These are phyloP conservation scores for Danio tinwini DNA, from an alignment of 2,797 vertebrate genomes.

Conservation along the genomic window DNA sequence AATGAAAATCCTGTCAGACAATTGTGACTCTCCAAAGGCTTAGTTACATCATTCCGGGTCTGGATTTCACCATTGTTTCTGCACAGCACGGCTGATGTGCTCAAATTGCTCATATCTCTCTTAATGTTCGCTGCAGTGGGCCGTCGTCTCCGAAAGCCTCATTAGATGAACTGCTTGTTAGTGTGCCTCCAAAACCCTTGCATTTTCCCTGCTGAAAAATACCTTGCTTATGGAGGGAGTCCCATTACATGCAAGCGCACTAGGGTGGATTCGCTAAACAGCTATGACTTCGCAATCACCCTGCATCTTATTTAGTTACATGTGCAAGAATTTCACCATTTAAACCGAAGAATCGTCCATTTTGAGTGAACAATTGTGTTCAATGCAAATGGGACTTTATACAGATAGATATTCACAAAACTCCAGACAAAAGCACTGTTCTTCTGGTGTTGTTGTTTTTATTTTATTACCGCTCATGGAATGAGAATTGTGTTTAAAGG, in stretches of 20 bases:
- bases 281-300: neutral
- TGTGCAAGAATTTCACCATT: neutral
- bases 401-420: conserved; percentile 5
- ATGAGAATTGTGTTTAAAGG: conserved; percentile 13
- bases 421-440: neutral
- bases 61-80: conserved; percentile 50
- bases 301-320: neutral
- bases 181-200: conserved; percentile 32
- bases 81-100: conserved; percentile 43
- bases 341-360: conserved; percentile 3
- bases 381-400: neutral
- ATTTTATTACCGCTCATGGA: neutral
- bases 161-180: conserved; percentile 51
- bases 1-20: conserved; percentile 58
- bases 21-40: conserved; percentile 50
- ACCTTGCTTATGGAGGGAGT: conserved; percentile 14
- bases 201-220: conserved; percentile 20
- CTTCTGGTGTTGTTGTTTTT: neutral
- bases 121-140: conserved; percentile 51
- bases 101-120: conserved; percentile 50
- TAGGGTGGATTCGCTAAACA: conserved; percentile 8
- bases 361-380: neutral
- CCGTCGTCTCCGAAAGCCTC: conserved; percentile 42
- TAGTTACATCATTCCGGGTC: conserved; percentile 55
- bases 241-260: conserved; percentile 25